phyloP scores from a whole-genome alignment of 2,113 vertebrate species.

The Motacilla alba region DNA sequence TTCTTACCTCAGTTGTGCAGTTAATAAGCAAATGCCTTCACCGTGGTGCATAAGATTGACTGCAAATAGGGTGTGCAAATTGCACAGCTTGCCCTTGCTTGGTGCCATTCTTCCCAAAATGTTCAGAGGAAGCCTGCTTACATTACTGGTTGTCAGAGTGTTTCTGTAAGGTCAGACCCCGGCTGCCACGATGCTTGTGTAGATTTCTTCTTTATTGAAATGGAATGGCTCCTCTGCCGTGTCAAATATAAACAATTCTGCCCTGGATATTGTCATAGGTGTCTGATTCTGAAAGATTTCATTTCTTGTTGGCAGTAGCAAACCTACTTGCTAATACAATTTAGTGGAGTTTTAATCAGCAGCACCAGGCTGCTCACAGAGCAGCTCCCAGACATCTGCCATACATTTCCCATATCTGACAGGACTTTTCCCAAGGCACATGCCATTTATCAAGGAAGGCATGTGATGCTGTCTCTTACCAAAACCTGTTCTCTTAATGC shows the following conservation, averaged over 20 bases:
- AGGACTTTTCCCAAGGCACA: conserved; percentile 12
- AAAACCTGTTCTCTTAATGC: conserved; percentile 9
- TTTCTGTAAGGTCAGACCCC: background rate
- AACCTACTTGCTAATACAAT: background rate
- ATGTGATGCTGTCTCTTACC: background rate
- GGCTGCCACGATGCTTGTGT: accelerated
- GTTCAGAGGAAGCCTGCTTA: background rate
- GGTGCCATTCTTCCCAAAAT: background rate
- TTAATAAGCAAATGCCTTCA: background rate
- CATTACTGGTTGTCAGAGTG: background rate
- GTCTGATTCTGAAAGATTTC: background rate
- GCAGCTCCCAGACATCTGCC: conserved; percentile 2
- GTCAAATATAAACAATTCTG: background rate
- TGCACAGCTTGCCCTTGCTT: background rate
- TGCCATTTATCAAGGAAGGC: conserved; percentile 2
- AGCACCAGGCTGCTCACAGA: background rate
- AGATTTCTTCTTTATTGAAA: background rate
- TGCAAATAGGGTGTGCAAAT: background rate
- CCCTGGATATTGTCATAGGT: background rate
- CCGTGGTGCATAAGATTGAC: background rate
- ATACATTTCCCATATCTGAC: background rate
- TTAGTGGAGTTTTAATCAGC: conserved; percentile 12
- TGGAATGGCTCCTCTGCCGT: background rate
- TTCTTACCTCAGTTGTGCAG: background rate
- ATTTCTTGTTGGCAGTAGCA: background rate